Conservation (phyloP, 2,797 vertebrate species). For the Chelon auratus region DNA sequence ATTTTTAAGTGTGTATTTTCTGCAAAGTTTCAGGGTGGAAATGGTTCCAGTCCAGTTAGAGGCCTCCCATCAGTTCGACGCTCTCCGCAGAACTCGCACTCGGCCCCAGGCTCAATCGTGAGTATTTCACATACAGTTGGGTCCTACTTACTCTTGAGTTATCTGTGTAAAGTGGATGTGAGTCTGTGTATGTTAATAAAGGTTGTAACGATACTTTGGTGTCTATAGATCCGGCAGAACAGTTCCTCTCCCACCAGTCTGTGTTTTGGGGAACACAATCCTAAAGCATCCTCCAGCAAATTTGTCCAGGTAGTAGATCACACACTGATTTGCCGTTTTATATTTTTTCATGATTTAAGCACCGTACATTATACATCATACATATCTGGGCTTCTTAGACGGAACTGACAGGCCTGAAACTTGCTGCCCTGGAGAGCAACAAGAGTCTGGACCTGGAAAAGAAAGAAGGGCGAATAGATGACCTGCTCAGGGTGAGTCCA, state of each 20-base stretch:
- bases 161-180: neutral
- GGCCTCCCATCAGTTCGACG: conserved; percentile 93
- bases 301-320: conserved; percentile 89
- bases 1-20: conserved; percentile 4
- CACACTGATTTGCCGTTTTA: neutral
- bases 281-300: conserved; percentile 94
- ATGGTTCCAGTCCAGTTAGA: conserved; percentile 96
- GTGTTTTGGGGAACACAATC: conserved; percentile 94
- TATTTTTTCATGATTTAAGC: neutral
- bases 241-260: conserved; percentile 97
- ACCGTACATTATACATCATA: neutral
- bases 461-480: conserved; percentile 99
- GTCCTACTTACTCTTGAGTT: neutral
- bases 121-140: conserved; percentile 68
- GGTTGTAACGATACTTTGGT: conserved; percentile 13
- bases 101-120: conserved; percentile 94
- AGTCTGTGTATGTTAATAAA: neutral
- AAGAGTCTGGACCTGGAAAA: conserved; percentile 99
- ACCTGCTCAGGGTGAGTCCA: conserved; percentile 96
- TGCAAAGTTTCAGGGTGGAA: conserved; percentile 94
- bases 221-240: conserved; percentile 92
- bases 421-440: conserved; percentile 98
- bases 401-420: conserved; percentile 96
- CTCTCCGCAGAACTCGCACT: conserved; percentile 97
- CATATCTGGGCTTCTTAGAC: conserved; percentile 83